phyloP scores from a whole-genome alignment of 2,113 vertebrate species.

The Pangasianodon hypophthalmus region DNA sequence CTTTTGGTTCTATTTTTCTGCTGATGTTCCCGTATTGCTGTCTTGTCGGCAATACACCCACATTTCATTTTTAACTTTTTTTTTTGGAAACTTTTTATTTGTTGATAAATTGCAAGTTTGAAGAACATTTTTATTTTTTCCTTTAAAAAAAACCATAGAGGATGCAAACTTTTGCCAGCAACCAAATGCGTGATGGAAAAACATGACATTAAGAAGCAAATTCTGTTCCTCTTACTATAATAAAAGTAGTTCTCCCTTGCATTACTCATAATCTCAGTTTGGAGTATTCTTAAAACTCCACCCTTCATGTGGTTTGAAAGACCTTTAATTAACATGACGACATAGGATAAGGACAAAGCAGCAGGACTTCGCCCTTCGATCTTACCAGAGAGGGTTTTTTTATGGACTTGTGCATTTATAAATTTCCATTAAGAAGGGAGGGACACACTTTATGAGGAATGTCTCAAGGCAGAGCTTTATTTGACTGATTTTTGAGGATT shows the following conservation, averaged over 20 bases:
- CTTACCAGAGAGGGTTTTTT: slow-evolving; percentile 6
- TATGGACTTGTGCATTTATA: slow-evolving; percentile 22
- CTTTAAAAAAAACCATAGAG: not conserved
- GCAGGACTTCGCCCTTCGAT: slow-evolving; percentile 39
- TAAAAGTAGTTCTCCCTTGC: slow-evolving; percentile 38
- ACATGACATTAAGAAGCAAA: slow-evolving; percentile 30
- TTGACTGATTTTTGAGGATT: slow-evolving; percentile 11
- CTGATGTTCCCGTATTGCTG: not conserved
- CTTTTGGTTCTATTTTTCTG: not conserved
- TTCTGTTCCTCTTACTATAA: slow-evolving; percentile 33
- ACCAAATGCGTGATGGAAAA: slow-evolving; percentile 32
- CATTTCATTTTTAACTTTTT: not conserved
- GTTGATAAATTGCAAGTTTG: not conserved
- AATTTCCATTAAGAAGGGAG: slow-evolving; percentile 34
- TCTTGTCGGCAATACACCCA: not conserved
- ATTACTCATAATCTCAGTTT: slow-evolving; percentile 54
- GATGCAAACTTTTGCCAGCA: not conserved
- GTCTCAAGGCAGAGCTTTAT: not conserved
- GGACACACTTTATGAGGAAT: slow-evolving; percentile 29
- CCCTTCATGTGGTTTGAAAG: slow-evolving; percentile 46
- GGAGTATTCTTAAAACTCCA: slow-evolving; percentile 42
- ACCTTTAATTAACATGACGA: slow-evolving; percentile 55
- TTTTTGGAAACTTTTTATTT: not conserved
- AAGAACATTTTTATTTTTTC: not conserved
- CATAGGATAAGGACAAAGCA: slow-evolving; percentile 18